Conservation (phyloP, 2,888 invertebrate species). For the Amiota minor region DNA sequence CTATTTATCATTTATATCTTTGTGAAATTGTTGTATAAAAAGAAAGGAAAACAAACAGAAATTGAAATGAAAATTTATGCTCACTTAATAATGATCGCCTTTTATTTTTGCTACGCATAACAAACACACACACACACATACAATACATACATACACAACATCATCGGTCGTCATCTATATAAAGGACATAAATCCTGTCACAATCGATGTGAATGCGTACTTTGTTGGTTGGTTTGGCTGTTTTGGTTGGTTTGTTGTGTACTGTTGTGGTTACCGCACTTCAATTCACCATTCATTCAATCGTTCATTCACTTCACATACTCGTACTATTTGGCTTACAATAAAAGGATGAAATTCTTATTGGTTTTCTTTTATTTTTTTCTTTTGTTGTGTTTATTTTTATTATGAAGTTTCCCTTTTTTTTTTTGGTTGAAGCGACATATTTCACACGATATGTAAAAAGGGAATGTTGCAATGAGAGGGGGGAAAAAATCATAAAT, state of each 20-base stretch:
- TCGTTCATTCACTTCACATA: background rate
- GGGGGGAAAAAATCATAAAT: constrained; percentile 16
- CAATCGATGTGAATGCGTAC: no score
- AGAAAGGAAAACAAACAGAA: no score
- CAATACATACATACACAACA: no score
- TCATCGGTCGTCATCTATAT: no score
- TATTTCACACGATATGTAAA: constrained; percentile 3
- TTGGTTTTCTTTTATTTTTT: background rate
- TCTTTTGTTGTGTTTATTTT: background rate
- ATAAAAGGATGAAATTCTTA: no score
- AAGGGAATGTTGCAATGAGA: no score
- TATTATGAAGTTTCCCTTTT: background rate
- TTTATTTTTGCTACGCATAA: constrained; percentile 1
- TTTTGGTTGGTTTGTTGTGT: no score
- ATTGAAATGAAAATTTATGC: constrained; percentile 57
- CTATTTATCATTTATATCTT: constrained; percentile 32
- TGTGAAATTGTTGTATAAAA: constrained; percentile 22
- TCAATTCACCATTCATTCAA: background rate
- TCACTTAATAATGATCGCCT: constrained; percentile 50
- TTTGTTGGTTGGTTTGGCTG: no score
- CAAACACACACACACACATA: no score
- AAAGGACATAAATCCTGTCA: constrained; percentile 8
- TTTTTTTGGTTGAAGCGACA: background rate
- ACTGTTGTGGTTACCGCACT: background rate
- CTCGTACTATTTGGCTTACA: no score